Evolutionary conservation across 2,888 invertebrate species (phyloP).

Genomic region (Therioaphis trifolii): DNA sequence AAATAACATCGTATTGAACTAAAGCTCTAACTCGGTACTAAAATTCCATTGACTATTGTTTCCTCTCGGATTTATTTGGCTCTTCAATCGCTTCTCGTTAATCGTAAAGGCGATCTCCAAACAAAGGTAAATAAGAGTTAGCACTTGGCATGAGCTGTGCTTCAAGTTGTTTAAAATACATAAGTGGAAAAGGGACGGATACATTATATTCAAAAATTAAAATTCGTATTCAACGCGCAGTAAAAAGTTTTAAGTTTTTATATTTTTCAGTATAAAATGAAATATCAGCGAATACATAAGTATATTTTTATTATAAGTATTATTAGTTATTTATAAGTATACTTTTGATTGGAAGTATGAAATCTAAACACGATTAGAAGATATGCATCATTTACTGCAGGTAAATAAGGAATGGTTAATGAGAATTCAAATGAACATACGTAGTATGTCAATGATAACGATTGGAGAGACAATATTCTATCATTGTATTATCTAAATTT

Average conservation of each 20-base stretch:
- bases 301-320: too few species aligned
- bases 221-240: background rate
- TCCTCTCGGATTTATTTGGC: slow-evolving; percentile 17
- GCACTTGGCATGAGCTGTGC: background rate
- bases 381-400: background rate
- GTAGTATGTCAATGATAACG: too few species aligned
- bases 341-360: background rate
- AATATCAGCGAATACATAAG: too few species aligned
- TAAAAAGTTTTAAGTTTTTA: too few species aligned
- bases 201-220: background rate
- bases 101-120: background rate
- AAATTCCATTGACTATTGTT: slow-evolving; percentile 39
- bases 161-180: background rate
- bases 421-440: too few species aligned
- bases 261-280: too few species aligned
- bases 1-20: slow-evolving; percentile 22
- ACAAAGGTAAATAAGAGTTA: background rate
- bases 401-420: too few species aligned
- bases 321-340: too few species aligned
- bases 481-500: too few species aligned
- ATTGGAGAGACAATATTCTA: too few species aligned
- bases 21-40: background rate
- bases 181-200: too few species aligned
- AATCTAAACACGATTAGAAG: background rate
- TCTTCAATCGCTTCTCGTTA: background rate